A percentile compares a stretch with the other conserved stretches of the same genome.
phyloP scores from a whole-genome alignment of 2,113 vertebrate species.

The Petrocephalus microphthalmus region DNA sequence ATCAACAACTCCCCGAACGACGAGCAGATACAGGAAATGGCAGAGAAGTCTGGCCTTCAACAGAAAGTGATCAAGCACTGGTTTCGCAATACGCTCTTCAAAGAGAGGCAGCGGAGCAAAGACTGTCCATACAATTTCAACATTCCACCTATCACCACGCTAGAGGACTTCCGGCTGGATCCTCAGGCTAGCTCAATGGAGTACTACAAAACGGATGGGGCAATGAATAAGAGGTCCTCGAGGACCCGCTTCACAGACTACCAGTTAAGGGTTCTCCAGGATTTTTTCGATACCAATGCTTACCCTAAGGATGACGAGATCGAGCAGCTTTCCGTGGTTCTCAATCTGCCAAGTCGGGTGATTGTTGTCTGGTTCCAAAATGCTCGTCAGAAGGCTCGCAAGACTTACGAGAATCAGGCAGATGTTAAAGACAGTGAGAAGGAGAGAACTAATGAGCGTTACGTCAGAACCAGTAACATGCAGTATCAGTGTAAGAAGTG shows the following conservation, averaged over 20 bases:
- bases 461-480: constrained; percentile 93
- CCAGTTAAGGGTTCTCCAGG: constrained; percentile 91
- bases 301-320: constrained; percentile 99
- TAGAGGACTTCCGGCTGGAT: constrained; percentile 90
- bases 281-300: constrained; percentile 98
- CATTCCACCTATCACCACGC: constrained; percentile 91
- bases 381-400: constrained; percentile 92
- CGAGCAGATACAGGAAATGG: constrained; percentile 98
- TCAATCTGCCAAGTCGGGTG: constrained; percentile 87
- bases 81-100: constrained; percentile 97
- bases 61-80: constrained; percentile 99
- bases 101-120: constrained; percentile 94
- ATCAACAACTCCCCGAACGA: constrained; percentile 98
- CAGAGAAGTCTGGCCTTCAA: constrained; percentile 92
- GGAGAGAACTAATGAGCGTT: constrained; percentile 90
- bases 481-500: constrained; percentile 99
- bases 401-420: constrained; percentile 95
- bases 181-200: constrained; percentile 75
- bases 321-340: constrained; percentile 93
- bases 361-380: constrained; percentile 99
- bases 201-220: constrained; percentile 77
- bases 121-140: constrained; percentile 98
- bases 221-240: constrained; percentile 87
- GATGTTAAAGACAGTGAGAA: constrained; percentile 88
- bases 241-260: constrained; percentile 97